Evolutionary conservation across 2,113 vertebrate species (phyloP).

Genomic region (Lasiurus cinereus): DNA sequence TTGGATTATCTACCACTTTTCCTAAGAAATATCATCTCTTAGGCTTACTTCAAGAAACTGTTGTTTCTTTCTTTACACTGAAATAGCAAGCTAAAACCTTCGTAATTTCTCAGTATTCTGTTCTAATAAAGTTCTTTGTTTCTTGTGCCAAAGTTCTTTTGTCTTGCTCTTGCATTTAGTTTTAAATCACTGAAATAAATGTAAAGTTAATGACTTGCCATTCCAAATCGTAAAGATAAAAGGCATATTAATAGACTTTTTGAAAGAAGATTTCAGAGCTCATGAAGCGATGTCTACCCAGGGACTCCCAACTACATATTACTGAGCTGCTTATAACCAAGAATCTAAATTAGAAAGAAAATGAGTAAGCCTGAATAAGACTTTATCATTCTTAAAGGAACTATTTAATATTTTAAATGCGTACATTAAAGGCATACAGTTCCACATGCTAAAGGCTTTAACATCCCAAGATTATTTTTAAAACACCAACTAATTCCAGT

Average conservation of each 20-base stretch:
- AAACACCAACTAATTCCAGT: constrained; percentile 59
- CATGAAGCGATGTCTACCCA: constrained; percentile 14
- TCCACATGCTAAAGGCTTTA: constrained; percentile 17
- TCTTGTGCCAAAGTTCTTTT: constrained; percentile 21
- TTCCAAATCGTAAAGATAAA: constrained; percentile 77
- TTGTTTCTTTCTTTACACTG: background rate
- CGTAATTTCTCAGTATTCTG: background rate
- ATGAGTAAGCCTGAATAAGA: constrained; percentile 15
- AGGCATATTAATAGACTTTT: constrained; percentile 75
- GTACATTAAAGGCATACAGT: constrained; percentile 38
- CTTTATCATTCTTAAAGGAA: constrained; percentile 63
- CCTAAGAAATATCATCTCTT: background rate
- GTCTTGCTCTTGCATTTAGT: constrained; percentile 42
- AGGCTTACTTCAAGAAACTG: background rate
- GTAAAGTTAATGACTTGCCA: constrained; percentile 70
- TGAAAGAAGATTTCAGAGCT: constrained; percentile 68
- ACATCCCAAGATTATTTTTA: constrained; percentile 53
- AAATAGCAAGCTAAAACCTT: background rate
- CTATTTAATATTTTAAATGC: constrained; percentile 66
- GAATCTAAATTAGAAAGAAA: constrained; percentile 76
- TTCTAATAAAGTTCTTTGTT: background rate
- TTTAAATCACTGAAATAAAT: constrained; percentile 71
- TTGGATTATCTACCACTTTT: background rate
- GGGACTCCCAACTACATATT: constrained; percentile 43
- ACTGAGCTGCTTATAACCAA: constrained; percentile 41